Percentiles rank a stretch among this genome's conserved stretches.
These are phyloP conservation scores for Ariolimax columbianus DNA, from an alignment of 2,888 invertebrate species.

Conservation along the genomic window DNA sequence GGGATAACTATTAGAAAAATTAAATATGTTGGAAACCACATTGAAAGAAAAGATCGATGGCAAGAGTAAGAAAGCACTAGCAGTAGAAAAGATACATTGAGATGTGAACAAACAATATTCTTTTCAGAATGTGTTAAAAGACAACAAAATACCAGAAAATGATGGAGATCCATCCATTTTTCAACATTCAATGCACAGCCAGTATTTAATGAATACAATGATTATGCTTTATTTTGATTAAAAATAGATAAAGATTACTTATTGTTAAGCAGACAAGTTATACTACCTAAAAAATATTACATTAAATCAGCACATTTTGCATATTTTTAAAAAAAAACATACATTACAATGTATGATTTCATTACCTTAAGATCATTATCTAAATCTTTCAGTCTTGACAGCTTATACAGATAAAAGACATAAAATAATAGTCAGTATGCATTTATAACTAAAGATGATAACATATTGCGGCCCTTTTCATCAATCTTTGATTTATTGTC, in stretches of 20 bases:
- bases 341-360: not conserved
- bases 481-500: no score
- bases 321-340: not conserved
- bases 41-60: no score
- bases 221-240: not conserved
- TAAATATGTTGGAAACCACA: no score
- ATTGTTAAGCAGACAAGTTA: not conserved
- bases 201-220: no score
- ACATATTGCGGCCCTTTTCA: not conserved
- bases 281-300: not conserved
- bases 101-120: no score
- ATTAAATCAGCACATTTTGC: not conserved
- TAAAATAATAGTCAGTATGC: not conserved
- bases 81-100: no score
- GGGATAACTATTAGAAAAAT: no score
- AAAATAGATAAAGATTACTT: not conserved
- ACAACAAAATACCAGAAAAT: no score
- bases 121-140: no score
- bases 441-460: not conserved
- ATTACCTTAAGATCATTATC: slow-evolving; percentile 47
- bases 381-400: slow-evolving; percentile 53
- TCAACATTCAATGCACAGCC: no score
- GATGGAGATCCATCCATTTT: no score
- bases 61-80: no score
- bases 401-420: slow-evolving; percentile 33